Evolutionary conservation across 2,888 invertebrate species (phyloP), one percentile per base, ranked within the genome.

Genomic region (Metopia argyrocephala): DNA sequence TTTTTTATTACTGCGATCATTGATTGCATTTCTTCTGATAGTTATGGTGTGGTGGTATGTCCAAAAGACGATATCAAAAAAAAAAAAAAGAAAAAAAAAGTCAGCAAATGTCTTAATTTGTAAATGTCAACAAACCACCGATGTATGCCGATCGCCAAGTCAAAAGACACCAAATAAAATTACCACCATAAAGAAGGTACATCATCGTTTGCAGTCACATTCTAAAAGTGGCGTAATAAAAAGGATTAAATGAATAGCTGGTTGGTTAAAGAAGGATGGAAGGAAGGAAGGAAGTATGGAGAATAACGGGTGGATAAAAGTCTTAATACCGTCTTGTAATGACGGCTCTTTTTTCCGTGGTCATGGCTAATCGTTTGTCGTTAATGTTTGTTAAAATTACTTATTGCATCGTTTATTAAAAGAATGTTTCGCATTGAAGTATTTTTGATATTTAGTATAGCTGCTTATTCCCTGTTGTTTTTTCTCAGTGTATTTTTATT

Each of bases 31-130:
- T 12, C 38, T 9, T n/a, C 9, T 38, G 12, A 38, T 38, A 15
- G 15, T 56, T 20, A 12, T 69, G 57, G 70, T 78, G 78, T 74
- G 76, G 74, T 31, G 1, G 31, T 3, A 9, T 1, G 78, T 70
- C 66, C 65, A 75, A 61, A 56, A 70, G 70, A 66, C 9, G 38
- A 61, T 73, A 66, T 66, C 69, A 56, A 75, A 15, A 38, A 38
- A 15, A 61, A 78, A n/a, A n/a, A n/a, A n/a, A n/a, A n/a, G n/a
- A n/a, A n/a, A n/a, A n/a, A n/a, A n/a, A n/a, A n/a, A n/a, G n/a
- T n/a, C n/a, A n/a, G n/a, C n/a, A n/a, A 78, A 81, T 81, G 74
- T 78, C 81, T 81, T 81, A 78, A 81, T 81, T 81, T 81, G 81
- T 81, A 70, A 81, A 81, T 74, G 70, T 81, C 81, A 74, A 21